Percentiles rank a stretch among this genome's conserved stretches.
phyloP scores from a whole-genome alignment of 2,113 vertebrate genomes.

The Tupaia tana region DNA sequence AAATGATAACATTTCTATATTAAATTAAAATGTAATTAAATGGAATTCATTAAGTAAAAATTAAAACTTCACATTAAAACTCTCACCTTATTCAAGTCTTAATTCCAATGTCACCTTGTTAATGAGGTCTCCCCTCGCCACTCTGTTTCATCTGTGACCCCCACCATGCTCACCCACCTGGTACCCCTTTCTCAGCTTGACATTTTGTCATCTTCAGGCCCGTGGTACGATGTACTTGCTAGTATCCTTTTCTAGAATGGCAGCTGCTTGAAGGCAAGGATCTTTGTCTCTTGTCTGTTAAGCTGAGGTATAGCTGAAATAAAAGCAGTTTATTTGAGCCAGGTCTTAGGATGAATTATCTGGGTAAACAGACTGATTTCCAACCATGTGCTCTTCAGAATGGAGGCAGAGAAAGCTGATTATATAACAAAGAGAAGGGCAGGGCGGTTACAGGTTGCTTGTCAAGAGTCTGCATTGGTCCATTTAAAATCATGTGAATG shows the following conservation, averaged over 20 bases:
- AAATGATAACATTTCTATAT: background rate
- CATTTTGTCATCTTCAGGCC: background rate
- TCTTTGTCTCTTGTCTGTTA: background rate
- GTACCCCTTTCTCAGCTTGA: background rate
- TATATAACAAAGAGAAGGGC: too few species aligned
- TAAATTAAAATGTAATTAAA: conserved; percentile 1
- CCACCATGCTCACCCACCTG: fast-evolving
- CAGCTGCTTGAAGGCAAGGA: background rate
- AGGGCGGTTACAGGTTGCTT: too few species aligned
- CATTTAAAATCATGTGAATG: too few species aligned
- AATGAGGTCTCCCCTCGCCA: background rate
- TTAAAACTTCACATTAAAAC: background rate
- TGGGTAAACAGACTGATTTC: too few species aligned
- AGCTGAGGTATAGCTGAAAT: too few species aligned
- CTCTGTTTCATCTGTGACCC: background rate
- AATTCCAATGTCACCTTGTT: background rate
- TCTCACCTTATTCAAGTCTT: background rate
- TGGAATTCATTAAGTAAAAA: background rate
- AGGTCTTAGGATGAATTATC: too few species aligned
- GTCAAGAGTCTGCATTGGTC: too few species aligned
- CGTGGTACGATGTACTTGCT: background rate
- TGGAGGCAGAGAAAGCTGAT: too few species aligned
- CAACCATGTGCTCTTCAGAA: too few species aligned
- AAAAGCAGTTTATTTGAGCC: too few species aligned
- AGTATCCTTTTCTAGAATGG: background rate